Evolutionary conservation across 2,113 vertebrate genomes (phyloP).

Genomic region (Brachyistius frenatus): DNA sequence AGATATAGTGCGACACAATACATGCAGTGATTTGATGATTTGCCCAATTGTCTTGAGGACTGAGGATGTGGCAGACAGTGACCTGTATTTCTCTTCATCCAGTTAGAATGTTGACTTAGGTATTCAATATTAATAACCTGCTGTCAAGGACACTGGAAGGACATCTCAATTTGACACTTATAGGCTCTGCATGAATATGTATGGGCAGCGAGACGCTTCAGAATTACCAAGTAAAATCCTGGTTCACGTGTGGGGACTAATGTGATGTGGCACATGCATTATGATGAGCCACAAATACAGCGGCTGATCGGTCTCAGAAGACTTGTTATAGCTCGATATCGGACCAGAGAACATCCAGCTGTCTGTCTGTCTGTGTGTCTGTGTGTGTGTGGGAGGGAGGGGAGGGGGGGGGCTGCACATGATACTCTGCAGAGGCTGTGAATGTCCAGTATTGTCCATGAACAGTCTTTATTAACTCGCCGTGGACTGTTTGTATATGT

Average conservation of each 20-base stretch:
- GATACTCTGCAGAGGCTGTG: slow-evolving; percentile 1
- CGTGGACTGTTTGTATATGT: not conserved
- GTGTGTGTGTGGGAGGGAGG: slow-evolving; percentile 11
- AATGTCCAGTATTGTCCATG: slow-evolving; percentile 5
- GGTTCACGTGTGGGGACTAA: slow-evolving; percentile 71
- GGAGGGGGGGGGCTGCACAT: not conserved
- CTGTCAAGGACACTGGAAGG: slow-evolving; percentile 79
- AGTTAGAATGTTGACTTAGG: slow-evolving; percentile 65
- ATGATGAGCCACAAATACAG: slow-evolving; percentile 65
- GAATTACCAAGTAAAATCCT: slow-evolving; percentile 81
- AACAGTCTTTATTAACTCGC: slow-evolving; percentile 15
- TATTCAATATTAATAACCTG: slow-evolving; percentile 79
- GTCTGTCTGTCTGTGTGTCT: not conserved
- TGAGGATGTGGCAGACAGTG: slow-evolving; percentile 41
- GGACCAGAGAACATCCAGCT: slow-evolving; percentile 42
- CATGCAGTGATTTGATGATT: slow-evolving; percentile 45
- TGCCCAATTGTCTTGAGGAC: slow-evolving; percentile 41
- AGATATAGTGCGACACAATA: not conserved
- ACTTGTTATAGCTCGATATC: slow-evolving; percentile 66
- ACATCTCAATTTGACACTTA: slow-evolving; percentile 78
- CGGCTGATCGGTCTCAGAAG: slow-evolving; percentile 71
- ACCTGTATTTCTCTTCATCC: slow-evolving; percentile 66
- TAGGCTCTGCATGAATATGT: slow-evolving; percentile 78
- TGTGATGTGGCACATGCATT: slow-evolving; percentile 74
- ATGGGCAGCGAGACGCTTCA: slow-evolving; percentile 59